Conservation (phyloP, 37 sponge, comb jelly and placozoan genomes). For the Cliona cf. orientalis region DNA sequence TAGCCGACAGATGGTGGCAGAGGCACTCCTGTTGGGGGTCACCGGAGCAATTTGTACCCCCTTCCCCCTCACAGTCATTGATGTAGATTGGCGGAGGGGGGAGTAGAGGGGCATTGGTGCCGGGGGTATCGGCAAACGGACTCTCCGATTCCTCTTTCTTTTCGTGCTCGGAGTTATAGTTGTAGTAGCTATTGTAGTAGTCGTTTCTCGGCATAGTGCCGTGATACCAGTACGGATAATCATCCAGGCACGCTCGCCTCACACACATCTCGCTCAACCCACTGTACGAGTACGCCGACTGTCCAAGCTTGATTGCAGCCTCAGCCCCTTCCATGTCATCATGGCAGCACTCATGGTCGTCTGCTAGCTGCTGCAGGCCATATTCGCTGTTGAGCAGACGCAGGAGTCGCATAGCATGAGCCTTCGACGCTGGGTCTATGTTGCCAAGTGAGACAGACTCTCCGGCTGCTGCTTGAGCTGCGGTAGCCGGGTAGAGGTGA, state of each 20-base stretch:
- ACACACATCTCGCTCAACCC: background rate
- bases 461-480: background rate
- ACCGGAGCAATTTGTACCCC: too few relatives aligned
- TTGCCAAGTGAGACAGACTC: too few relatives aligned
- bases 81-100: too few relatives aligned
- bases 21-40: too few relatives aligned
- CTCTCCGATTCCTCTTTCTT: too few relatives aligned
- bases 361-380: too few relatives aligned
- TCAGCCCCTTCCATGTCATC: background rate
- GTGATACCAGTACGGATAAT: background rate
- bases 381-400: conserved; percentile 12
- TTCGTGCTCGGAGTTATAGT: background rate
- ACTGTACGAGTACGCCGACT: background rate
- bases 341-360: too few relatives aligned
- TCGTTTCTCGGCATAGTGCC: too few relatives aligned
- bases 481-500: background rate
- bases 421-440: background rate
- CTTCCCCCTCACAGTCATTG: too few relatives aligned
- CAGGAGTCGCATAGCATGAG: conserved; percentile 13
- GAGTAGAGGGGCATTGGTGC: too few relatives aligned
- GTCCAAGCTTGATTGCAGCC: background rate
- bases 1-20: too few relatives aligned
- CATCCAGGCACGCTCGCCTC: conserved; percentile 5
- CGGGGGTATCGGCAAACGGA: too few relatives aligned
- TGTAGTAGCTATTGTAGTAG: conserved; percentile 8